A percentile compares a stretch with the other conserved stretches of the same genome.
phyloP scores from a whole-genome alignment of 2,797 vertebrate genomes.

The Xenopus petersii region DNA sequence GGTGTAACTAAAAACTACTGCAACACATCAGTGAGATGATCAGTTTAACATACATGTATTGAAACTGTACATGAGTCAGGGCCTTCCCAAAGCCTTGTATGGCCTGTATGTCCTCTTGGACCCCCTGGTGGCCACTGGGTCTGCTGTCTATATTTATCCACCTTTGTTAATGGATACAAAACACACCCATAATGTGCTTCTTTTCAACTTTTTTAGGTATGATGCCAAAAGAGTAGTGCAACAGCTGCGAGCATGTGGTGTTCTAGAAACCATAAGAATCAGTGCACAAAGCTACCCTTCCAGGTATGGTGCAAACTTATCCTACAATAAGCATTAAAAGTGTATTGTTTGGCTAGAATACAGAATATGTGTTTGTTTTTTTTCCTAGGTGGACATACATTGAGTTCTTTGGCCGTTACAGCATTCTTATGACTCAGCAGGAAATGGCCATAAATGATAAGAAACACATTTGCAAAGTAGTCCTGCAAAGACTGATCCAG shows the following conservation, averaged over 20 bases:
- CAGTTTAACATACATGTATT: too few relatives aligned
- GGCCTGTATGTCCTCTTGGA: too few relatives aligned
- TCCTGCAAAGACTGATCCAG: constrained; percentile 87
- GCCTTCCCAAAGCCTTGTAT: too few relatives aligned
- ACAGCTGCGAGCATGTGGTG: constrained; percentile 92
- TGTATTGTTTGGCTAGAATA: neutral
- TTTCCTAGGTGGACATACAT: constrained; percentile 90
- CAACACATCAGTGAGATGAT: too few relatives aligned
- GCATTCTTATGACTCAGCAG: constrained; percentile 85
- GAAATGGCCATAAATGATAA: constrained; percentile 79
- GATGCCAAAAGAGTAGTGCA: constrained; percentile 88
- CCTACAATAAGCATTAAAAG: neutral
- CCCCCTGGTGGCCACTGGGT: too few relatives aligned
- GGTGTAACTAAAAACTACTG: too few relatives aligned
- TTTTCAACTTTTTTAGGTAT: constrained; percentile 68
- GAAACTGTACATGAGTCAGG: too few relatives aligned
- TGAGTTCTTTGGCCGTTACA: constrained; percentile 95
- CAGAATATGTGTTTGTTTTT: neutral
- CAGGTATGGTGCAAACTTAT: constrained; percentile 66
- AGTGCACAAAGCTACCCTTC: constrained; percentile 97
- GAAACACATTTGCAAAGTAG: constrained; percentile 85
- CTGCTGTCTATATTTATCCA: too few relatives aligned
- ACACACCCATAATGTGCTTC: too few relatives aligned
- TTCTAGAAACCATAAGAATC: constrained; percentile 93
- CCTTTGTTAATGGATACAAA: too few relatives aligned